Evolutionary conservation across 2,797 vertebrate genomes (phyloP).

Genomic region (Thripadectes ignobilis): DNA sequence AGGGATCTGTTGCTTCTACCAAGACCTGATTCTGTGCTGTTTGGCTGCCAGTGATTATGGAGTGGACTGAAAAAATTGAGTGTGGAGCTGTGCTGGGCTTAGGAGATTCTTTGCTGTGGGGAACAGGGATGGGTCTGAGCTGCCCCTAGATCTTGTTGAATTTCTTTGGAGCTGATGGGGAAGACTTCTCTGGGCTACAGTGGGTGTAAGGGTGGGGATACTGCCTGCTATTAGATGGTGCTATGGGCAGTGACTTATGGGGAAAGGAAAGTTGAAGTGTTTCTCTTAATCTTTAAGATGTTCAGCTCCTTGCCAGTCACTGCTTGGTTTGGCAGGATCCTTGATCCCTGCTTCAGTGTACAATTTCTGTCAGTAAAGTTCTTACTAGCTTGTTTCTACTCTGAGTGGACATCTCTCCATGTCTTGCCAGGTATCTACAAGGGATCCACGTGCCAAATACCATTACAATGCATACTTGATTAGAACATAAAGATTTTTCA

Average conservation of each 20-base stretch:
- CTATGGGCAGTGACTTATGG: background rate
- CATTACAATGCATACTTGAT: background rate
- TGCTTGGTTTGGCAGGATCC: background rate
- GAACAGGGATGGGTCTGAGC: background rate
- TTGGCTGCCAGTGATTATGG: background rate
- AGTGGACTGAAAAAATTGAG: accelerated
- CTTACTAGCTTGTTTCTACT: background rate
- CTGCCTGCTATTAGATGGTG: background rate
- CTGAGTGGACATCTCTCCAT: background rate
- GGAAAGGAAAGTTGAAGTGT: background rate
- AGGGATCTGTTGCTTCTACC: background rate
- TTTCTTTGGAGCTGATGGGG: background rate
- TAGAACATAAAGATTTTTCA: background rate
- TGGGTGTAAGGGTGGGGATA: background rate
- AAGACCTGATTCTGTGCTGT: background rate
- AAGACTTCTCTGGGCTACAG: background rate
- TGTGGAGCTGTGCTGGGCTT: background rate
- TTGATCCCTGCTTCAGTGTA: accelerated
- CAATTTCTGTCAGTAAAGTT: background rate
- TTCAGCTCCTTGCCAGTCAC: background rate
- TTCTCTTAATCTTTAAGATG: background rate
- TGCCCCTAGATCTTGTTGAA: background rate
- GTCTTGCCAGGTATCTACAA: background rate
- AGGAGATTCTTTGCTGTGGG: accelerated
- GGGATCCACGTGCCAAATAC: background rate